These are phyloP conservation scores for Drosophila setosimentum DNA, from an alignment of 2,888 invertebrate species.

Conservation along the genomic window DNA sequence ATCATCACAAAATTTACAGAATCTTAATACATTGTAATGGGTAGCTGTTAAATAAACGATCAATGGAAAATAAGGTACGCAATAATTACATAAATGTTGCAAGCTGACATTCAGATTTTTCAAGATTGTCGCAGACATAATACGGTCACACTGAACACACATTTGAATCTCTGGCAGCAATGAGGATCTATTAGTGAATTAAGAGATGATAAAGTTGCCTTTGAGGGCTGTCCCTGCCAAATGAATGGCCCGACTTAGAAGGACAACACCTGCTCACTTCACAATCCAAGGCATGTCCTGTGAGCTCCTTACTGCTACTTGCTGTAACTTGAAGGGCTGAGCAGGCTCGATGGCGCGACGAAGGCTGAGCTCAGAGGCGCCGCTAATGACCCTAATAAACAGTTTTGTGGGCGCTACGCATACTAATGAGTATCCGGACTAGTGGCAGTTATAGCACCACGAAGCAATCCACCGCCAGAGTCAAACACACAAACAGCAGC, in stretches of 20 bases:
- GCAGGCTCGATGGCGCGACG: slow-evolving; percentile 2
- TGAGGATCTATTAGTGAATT: slow-evolving; percentile 45
- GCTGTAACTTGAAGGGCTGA: slow-evolving; percentile 10
- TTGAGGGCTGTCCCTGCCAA: neutral
- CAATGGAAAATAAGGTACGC: neutral
- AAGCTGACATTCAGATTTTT: neutral
- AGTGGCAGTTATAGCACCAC: slow-evolving; percentile 19
- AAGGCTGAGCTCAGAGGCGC: slow-evolving; percentile 58
- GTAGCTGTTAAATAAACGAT: neutral
- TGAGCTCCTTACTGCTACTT: neutral
- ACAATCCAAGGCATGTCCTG: slow-evolving; percentile 21
- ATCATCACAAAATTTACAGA: neutral
- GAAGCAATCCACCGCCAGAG: slow-evolving; percentile 6
- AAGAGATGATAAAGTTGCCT: slow-evolving; percentile 27
- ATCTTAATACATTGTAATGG: neutral
- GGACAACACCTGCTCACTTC: slow-evolving; percentile 6
- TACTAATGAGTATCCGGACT: slow-evolving; percentile 70
- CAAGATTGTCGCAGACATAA: neutral
- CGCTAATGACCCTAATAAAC: slow-evolving; percentile 80
- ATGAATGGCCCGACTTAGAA: neutral
- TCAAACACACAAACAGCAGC: slow-evolving; percentile 22
- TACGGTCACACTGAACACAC: neutral
- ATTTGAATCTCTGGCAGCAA: slow-evolving; percentile 4
- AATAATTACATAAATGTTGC: neutral
- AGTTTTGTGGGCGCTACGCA: slow-evolving; percentile 76